phyloP scores from a whole-genome alignment of 1,140 invertebrate species.

The Proctacanthus coquilletti region DNA sequence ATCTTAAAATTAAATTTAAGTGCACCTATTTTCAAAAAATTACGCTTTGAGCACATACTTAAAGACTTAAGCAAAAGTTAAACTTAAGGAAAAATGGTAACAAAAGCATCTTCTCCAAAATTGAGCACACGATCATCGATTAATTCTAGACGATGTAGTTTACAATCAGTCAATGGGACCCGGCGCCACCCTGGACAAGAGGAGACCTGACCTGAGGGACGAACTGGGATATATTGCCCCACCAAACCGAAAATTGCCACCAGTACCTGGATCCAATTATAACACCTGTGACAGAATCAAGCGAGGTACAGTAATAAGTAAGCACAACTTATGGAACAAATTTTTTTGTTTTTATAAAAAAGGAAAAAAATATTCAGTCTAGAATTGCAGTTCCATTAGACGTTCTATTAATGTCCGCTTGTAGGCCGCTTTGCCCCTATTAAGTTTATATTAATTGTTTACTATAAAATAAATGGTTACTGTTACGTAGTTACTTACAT shows the following conservation, averaged over 20 bases:
- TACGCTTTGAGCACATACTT: background rate
- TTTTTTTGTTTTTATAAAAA: too few relatives aligned
- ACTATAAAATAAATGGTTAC: too few relatives aligned
- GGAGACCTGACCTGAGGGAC: constrained; percentile 65
- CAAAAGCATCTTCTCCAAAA: constrained; percentile 30
- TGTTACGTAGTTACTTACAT: too few relatives aligned
- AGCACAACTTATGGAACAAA: too few relatives aligned
- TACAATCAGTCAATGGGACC: constrained; percentile 64
- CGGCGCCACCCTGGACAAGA: constrained; percentile 68
- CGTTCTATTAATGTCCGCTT: too few relatives aligned
- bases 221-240: constrained; percentile 85
- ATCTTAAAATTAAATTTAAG: background rate
- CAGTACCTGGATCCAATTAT: constrained; percentile 81
- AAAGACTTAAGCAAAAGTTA: background rate
- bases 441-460: too few relatives aligned
- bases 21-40: background rate
- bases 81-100: constrained; percentile 10
- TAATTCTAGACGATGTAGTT: constrained; percentile 65
- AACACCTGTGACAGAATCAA: constrained; percentile 87
- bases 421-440: too few relatives aligned
- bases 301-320: constrained; percentile 78
- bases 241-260: constrained; percentile 77
- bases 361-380: too few relatives aligned
- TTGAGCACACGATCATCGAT: constrained; percentile 29
- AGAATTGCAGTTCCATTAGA: too few relatives aligned